Conservation (phyloP, 2,888 invertebrate genomes). For the Esperia sulphurella region DNA sequence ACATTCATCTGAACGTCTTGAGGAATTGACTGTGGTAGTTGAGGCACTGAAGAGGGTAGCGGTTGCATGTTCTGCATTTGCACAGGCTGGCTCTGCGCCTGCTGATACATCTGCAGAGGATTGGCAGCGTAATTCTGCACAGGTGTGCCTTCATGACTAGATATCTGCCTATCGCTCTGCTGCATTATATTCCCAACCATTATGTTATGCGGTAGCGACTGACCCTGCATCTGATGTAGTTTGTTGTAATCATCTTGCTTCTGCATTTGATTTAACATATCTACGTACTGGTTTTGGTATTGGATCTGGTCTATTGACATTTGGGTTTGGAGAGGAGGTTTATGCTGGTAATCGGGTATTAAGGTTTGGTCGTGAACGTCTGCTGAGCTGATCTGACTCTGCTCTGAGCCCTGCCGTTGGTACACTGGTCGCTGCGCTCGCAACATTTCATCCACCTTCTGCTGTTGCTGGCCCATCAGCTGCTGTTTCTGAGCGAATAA, state of each 20-base stretch:
- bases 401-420: constrained; percentile 67
- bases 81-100: constrained; percentile 41
- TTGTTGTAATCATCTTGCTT: constrained; percentile 51
- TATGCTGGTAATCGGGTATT: constrained; percentile 54
- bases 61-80: constrained; percentile 43
- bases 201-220: constrained; percentile 64
- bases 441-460: constrained; percentile 63
- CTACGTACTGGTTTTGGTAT: constrained; percentile 46
- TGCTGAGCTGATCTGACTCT: constrained; percentile 60
- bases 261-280: constrained; percentile 51
- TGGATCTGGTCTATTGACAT: constrained; percentile 64
- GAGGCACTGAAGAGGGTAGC: constrained; percentile 28
- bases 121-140: constrained; percentile 70
- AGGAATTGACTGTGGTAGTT: constrained; percentile 17
- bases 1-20: constrained; percentile 22
- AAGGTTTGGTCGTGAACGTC: constrained; percentile 54
- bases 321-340: constrained; percentile 53
- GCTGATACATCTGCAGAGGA: constrained; percentile 70
- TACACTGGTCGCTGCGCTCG: constrained; percentile 62
- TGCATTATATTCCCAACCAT: constrained; percentile 63
- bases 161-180: constrained; percentile 70
- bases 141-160: constrained; percentile 75
- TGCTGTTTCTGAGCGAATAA: constrained; percentile 73
- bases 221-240: constrained; percentile 61
- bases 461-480: constrained; percentile 75